Evolutionary conservation across 2,797 vertebrate species (phyloP).

Genomic region (Parauchenoglanis ngamensis): DNA sequence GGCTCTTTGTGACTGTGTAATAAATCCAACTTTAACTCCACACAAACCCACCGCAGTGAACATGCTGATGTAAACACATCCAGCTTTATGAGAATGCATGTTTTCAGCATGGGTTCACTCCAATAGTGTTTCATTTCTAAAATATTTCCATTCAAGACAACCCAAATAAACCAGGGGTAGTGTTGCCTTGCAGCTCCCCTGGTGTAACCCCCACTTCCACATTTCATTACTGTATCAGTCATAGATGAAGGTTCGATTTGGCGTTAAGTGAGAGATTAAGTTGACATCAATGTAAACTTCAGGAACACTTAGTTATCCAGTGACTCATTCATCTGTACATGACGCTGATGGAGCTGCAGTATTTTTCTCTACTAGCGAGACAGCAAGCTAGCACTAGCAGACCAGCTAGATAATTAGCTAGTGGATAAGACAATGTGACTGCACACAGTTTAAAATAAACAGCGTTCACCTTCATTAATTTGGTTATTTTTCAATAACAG

Average conservation of each 20-base stretch:
- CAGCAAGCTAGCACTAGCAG: not conserved
- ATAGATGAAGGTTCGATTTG: not conserved
- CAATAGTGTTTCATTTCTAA: constrained; percentile 2
- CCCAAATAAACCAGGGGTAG: not conserved
- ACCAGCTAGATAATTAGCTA: not conserved
- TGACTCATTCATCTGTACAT: not conserved
- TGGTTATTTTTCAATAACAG: not conserved
- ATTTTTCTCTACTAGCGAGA: not conserved
- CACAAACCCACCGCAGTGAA: constrained; percentile 12
- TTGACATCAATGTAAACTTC: not conserved
- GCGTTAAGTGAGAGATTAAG: not conserved
- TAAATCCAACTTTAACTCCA: constrained; percentile 4
- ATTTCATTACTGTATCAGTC: not conserved
- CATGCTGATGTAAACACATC: constrained; percentile 29
- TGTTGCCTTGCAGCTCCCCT: not conserved
- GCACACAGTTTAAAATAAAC: not conserved
- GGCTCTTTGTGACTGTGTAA: not conserved
- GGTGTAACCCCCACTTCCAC: not conserved
- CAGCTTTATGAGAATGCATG: not conserved
- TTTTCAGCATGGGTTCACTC: constrained; percentile 14
- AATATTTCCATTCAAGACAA: not conserved
- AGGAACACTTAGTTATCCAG: not conserved
- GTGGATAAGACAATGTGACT: not conserved
- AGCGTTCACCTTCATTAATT: too few relatives aligned
- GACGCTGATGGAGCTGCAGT: not conserved